Conservation (phyloP, 2,113 vertebrate species). For the Pongo abelii region DNA sequence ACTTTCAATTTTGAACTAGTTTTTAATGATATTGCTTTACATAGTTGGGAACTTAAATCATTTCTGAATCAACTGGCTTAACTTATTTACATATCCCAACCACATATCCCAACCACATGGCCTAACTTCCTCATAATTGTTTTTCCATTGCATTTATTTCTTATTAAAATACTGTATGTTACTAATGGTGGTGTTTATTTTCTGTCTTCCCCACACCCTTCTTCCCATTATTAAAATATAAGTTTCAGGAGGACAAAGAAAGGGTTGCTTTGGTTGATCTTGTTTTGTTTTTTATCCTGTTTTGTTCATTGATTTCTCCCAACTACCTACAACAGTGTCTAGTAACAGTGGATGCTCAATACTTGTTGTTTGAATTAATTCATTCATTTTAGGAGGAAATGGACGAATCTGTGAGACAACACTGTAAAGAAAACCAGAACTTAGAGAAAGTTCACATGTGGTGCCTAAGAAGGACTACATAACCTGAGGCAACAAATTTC, state of each 20-base stretch:
- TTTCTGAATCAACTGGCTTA: background rate
- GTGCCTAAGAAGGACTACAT: background rate
- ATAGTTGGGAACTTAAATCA: background rate
- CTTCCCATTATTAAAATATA: background rate
- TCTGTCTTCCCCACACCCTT: background rate
- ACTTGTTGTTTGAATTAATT: background rate
- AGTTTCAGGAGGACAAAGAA: background rate
- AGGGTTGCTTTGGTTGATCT: background rate
- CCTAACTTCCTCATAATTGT: background rate
- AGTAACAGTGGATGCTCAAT: background rate
- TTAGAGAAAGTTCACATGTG: background rate
- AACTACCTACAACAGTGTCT: background rate
- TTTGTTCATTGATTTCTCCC: background rate
- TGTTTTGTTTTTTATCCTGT: background rate
- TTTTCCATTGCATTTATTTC: background rate
- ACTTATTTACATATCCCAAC: background rate
- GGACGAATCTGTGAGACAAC: background rate
- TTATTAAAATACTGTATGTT: background rate
- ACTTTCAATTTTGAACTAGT: background rate
- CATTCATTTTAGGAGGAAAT: background rate
- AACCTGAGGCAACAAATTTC: background rate
- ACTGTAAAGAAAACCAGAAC: background rate
- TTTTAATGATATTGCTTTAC: background rate
- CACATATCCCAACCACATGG: background rate
- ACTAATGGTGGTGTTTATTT: background rate